Evolutionary conservation across 1,140 invertebrate species (phyloP), one percentile per base, ranked within the genome.

Genomic region (Melanaphis sacchari): DNA sequence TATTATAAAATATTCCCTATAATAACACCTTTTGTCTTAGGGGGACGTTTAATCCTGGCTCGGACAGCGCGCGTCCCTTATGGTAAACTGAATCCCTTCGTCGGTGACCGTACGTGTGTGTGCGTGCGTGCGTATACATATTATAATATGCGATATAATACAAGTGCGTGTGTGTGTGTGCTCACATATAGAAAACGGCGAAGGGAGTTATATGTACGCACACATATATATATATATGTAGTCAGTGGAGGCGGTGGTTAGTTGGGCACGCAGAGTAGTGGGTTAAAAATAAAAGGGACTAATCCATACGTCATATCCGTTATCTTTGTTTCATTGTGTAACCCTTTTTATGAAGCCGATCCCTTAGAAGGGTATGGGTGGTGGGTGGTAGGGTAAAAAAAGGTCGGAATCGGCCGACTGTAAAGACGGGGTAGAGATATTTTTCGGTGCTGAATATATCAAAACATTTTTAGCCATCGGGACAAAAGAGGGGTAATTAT

Each of bases 251-350:
- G 85, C 43, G 46, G 87, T 9, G n/a, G 87, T 8, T 31, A 5
- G 87, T 49, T 89, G 87, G 52, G 66, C 89, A 41, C 26, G 89
- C 52, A 41, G 91, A 93, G 46, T 82, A 93, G 91, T 52, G 91
- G 91, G 91, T 93, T 84, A 84, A 93, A 93, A 93, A 93, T 93
- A 93, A 93, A 93, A 93, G 91, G 91, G 91, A 93, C 91, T 93
- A 93, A 93, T 93, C 91, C 91, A 93, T 93, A 93, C 91, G 91
- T 93, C 91, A 93, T 93, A 93, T 93, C 91, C 91, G 91, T 93
- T 93, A 93, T 93, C 91, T 93, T 93, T 93, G 91, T 93, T 93
- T 93, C 91, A 93, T 93, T 93, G 91, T 93, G 91, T 93, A 93
- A 93, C 91, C 91, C 91, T 93, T 93, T 93, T 93, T 93, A 93